Percentiles rank a stretch among this genome's conserved stretches.
Evolutionary conservation across 2,797 vertebrate genomes (phyloP).

Genomic region (Lutjanus argentimaculatus): DNA sequence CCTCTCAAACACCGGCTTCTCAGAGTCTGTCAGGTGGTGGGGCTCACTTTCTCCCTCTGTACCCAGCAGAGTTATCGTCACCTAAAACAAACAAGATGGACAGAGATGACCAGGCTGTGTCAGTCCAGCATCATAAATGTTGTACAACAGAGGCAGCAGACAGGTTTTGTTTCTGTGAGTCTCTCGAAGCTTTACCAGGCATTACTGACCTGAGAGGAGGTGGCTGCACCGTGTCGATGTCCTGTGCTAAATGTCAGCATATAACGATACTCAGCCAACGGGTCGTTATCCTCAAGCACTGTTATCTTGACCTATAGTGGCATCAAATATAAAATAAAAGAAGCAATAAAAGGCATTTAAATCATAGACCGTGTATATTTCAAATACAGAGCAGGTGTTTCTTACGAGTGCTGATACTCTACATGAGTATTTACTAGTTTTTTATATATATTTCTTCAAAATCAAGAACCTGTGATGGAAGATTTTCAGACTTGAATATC

Average conservation of each 20-base stretch:
- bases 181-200: background rate
- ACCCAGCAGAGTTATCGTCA: constrained; percentile 92
- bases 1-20: constrained; percentile 91
- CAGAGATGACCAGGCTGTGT: background rate
- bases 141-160: background rate
- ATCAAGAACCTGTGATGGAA: constrained; percentile 90
- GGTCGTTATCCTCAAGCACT: constrained; percentile 93
- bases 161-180: background rate
- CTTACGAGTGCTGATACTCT: background rate
- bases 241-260: constrained; percentile 92
- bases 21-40: constrained; percentile 90
- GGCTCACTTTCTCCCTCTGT: constrained; percentile 94
- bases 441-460: constrained; percentile 78
- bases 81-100: constrained; percentile 79
- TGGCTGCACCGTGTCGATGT: constrained; percentile 91
- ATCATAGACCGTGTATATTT: background rate
- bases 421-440: background rate
- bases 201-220: constrained; percentile 91
- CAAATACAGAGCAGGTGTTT: background rate
- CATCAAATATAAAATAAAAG: background rate
- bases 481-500: constrained; percentile 20
- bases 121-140: background rate
- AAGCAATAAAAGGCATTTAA: background rate
- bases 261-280: constrained; percentile 94
- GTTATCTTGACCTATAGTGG: constrained; percentile 91